Evolutionary conservation across 2,113 vertebrate genomes (phyloP), one percentile per base, ranked within the genome.

Genomic region (Rhombomys opimus): DNA sequence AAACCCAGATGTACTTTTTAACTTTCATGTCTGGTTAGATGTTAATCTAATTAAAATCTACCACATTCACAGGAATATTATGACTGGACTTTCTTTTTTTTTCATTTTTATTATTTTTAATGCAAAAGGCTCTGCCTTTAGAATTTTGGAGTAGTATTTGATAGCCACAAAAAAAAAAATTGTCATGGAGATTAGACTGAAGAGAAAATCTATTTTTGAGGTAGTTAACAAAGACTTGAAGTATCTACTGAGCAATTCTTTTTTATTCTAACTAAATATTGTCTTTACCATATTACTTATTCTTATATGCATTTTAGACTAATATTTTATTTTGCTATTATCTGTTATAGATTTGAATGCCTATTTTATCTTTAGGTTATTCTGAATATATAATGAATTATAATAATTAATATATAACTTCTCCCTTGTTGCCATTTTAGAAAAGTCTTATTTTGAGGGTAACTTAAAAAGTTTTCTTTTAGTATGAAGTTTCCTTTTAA

Each of bases 401-500:
- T 90, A 87, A 87, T 96, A 88, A 27, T 75, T 63, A 90, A 77
- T 61, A 41, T 10, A 25, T 78, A 67, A 89, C 75, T 92, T 82
- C 3, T 14, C 0, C 4, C 6, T 80, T 68, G 6, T 80, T 91
- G 20, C 73, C 72, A 65, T 87, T 95, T 87, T 93, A 76, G 65
- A 72, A n/a, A 93, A 81, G 30, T 91, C 4, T 95, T 91, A 89
- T 91, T 81, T 75, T 75, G n/a, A 12, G 41, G 25, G 4, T 63
- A 41, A 63, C 46, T 65, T 46, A 38, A 61, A 61, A 27, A 30
- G 2, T 85, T 85, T 85, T 41, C 59, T 27, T 38, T 84, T 61
- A 84, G 4, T 72, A 84, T 85, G 78, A 57, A 80, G 23, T 73
- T 52, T 85, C 8, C 30, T 81, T n/a, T 81, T n/a, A n/a, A 93